Evolutionary conservation across 92 coral and sea anemone species (phyloP), one percentile per base, ranked within the genome.

Genomic region (Phymanthus crucifer): DNA sequence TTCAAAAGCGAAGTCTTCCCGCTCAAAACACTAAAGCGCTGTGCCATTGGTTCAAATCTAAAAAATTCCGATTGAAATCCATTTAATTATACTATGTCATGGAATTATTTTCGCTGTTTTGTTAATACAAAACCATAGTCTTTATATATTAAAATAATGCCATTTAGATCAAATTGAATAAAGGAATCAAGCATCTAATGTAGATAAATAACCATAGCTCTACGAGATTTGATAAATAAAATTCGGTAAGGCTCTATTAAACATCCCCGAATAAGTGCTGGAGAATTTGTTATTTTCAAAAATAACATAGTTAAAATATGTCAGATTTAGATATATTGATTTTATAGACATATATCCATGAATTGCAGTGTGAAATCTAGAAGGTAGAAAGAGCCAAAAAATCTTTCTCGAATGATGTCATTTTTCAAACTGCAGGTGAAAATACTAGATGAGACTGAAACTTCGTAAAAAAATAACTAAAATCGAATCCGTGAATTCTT

Each of bases 191-290:
- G 64, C 40, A 78, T 78, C 82, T 78, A 78, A 78, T 78, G 68
- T 78, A 78, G 82, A 78, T 78, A 24, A 66, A 66, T 54, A 66
- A 77, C 64, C n/a, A n/a, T n/a, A 37, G 56, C 32, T 77, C 64
- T 75, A 77, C 36, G 64, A 54, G 64, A 54, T 54, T 54, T 54
- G 6, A 26, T 54, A 24, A 21, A 24, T 54, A 43, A 3, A 21
- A 6, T 21, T 54, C 64, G 64, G 64, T 8, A 26, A 21, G 7
- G 64, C 21, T 4, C n/a, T 24, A 21, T 24, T 54, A 21, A 27
- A 61, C 10, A 61, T 61, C 14, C 21, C 34, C 33, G 26, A 24
- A 10, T 7, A 26, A 0, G 10, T 61, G 18, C 34, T 12, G 16
- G 16, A 16, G 29, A 61, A 16, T 23, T 61, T 54, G 6, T 54